Conservation (phyloP, 2,888 invertebrate species). For the Operophtera brumata region DNA sequence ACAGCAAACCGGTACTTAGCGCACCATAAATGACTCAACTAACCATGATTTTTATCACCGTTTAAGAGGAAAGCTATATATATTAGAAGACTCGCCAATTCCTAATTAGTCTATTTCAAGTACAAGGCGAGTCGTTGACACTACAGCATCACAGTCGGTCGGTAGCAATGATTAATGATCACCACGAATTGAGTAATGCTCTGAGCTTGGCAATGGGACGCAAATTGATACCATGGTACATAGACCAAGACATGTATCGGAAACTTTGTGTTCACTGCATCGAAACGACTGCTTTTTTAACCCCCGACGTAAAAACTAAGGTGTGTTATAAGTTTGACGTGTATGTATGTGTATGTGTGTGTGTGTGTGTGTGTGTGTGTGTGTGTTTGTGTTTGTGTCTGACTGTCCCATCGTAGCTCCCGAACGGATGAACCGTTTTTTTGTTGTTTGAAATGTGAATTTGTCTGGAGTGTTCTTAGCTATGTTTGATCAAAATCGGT, state of each 20-base stretch:
- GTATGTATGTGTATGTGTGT: too few relatives aligned
- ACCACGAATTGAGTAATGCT: slow-evolving; percentile 18
- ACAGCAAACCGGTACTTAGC: slow-evolving; percentile 23
- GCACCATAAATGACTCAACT: slow-evolving; percentile 21
- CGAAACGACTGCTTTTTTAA: too few relatives aligned
- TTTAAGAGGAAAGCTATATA: slow-evolving; percentile 13
- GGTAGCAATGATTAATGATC: slow-evolving; percentile 21
- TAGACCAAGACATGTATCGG: neutral
- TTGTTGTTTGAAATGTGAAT: too few relatives aligned
- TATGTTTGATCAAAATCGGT: too few relatives aligned
- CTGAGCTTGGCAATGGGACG: slow-evolving; percentile 19
- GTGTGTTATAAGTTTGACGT: too few relatives aligned
- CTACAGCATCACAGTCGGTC: too few relatives aligned
- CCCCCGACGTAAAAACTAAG: too few relatives aligned
- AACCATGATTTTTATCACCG: slow-evolving; percentile 21
- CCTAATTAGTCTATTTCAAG: slow-evolving; percentile 25
- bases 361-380: too few relatives aligned
- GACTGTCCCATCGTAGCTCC: too few relatives aligned
- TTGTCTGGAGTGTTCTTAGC: too few relatives aligned
- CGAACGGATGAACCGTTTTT: too few relatives aligned
- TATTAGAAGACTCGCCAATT: slow-evolving; percentile 18
- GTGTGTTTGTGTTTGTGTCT: too few relatives aligned
- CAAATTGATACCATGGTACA: slow-evolving; percentile 15
- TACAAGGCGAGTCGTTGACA: slow-evolving; percentile 28
- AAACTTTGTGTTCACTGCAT: neutral